phyloP scores from a whole-genome alignment of 37 sponge, comb jelly and placozoan species.

The Eunapius fragilis region DNA sequence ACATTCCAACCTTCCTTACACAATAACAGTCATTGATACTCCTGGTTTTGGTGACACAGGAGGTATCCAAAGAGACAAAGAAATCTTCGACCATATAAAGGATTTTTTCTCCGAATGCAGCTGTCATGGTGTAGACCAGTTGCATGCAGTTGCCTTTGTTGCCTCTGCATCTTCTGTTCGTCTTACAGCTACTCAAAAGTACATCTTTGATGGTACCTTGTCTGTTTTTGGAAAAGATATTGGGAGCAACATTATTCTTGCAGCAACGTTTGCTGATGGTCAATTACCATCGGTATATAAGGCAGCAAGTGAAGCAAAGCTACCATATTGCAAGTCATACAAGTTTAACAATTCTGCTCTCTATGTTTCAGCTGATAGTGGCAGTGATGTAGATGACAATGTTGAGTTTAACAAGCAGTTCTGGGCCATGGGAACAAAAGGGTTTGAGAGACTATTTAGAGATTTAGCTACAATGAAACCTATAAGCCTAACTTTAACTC shows the following conservation, averaged over 20 bases:
- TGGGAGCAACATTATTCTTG: constrained; percentile 26
- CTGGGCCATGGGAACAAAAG: constrained; percentile 73
- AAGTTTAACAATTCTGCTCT: constrained; percentile 60
- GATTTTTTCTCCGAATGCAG: constrained; percentile 8
- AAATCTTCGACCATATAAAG: constrained; percentile 20
- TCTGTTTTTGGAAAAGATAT: constrained; percentile 56
- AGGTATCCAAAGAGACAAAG: constrained; percentile 27
- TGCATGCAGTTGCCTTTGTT: constrained; percentile 48
- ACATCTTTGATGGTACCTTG: constrained; percentile 44
- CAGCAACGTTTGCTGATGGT: constrained; percentile 51
- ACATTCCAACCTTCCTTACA: constrained; percentile 10
- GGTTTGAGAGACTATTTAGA: constrained; percentile 56
- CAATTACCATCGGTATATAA: constrained; percentile 26
- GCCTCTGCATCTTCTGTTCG: constrained; percentile 21
- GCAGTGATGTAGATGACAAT: background rate
- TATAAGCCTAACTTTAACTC: constrained; percentile 54
- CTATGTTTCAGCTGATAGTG: background rate
- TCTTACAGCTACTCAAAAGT: constrained; percentile 36
- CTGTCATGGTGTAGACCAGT: constrained; percentile 13
- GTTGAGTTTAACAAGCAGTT: constrained; percentile 48
- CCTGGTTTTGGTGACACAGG: constrained; percentile 49
- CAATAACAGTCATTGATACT: constrained; percentile 47
- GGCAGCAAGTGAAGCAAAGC: constrained; percentile 20
- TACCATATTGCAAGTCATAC: background rate
- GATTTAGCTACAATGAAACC: constrained; percentile 1